These are phyloP conservation scores for Dinocampus coccinellae DNA, from an alignment of 2,888 invertebrate species.

Conservation along the genomic window DNA sequence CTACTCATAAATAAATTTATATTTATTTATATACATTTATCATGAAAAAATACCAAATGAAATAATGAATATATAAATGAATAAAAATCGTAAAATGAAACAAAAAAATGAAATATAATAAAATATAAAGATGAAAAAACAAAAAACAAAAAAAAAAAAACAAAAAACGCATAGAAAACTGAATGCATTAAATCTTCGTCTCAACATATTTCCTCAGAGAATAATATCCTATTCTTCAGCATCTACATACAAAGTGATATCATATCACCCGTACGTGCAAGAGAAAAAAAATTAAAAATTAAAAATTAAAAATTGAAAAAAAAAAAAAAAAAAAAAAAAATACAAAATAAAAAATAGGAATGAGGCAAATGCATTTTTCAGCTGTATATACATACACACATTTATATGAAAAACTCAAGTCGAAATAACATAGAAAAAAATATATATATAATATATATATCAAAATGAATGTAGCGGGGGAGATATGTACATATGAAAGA, in stretches of 20 bases:
- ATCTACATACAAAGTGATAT: background rate
- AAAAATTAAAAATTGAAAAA: background rate
- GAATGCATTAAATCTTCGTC: background rate
- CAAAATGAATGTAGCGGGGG: background rate
- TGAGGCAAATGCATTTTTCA: background rate
- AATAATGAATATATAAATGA: too few relatives aligned
- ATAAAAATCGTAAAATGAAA: too few relatives aligned
- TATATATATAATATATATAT: background rate
- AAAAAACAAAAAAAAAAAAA: background rate
- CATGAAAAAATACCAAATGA: too few relatives aligned
- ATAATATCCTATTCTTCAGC: background rate
- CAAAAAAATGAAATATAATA: too few relatives aligned
- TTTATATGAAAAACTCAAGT: background rate
- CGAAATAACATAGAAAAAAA: background rate
- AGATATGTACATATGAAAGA: conserved; percentile 10
- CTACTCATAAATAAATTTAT: too few relatives aligned
- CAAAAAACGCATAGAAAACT: background rate
- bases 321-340: background rate
- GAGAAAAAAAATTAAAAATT: background rate
- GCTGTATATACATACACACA: background rate
- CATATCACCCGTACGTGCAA: background rate
- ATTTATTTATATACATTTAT: too few relatives aligned
- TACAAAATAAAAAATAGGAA: too few relatives aligned
- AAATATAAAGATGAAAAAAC: background rate
- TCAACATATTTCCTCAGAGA: background rate